Evolutionary conservation across 1,140 invertebrate genomes (phyloP).

Genomic region (Hyposmocoma kahamanoa): DNA sequence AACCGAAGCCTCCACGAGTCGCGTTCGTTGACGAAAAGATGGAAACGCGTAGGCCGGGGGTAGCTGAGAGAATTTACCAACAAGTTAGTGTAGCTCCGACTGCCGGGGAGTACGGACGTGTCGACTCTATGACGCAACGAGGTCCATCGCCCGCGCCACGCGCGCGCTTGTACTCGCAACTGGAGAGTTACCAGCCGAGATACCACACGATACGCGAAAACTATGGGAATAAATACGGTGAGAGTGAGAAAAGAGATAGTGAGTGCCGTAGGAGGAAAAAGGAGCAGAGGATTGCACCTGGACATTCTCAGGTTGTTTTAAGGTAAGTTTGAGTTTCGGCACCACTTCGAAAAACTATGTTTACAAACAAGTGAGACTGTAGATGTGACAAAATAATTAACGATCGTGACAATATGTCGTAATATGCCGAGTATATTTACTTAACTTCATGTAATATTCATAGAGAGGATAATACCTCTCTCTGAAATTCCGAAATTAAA

Average conservation of each 20-base stretch:
- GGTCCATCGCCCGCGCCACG: slow-evolving; percentile 45
- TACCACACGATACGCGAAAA: slow-evolving; percentile 70
- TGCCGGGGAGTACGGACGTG: slow-evolving; percentile 41
- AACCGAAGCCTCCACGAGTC: slow-evolving; percentile 57
- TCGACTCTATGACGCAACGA: slow-evolving; percentile 47
- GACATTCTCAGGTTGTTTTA: slow-evolving; percentile 22
- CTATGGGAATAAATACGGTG: neutral
- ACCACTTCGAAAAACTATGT: neutral
- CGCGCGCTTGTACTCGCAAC: slow-evolving; percentile 56
- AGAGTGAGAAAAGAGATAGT: slow-evolving; percentile 48
- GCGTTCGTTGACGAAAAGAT: slow-evolving; percentile 58
- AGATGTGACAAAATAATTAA: no score
- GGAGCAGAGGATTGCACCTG: slow-evolving; percentile 36
- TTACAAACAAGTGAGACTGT: slow-evolving; percentile 7
- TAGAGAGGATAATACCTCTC: no score
- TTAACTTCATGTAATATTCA: no score
- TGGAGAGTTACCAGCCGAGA: slow-evolving; percentile 70
- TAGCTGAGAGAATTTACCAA: slow-evolving; percentile 38
- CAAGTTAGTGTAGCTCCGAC: slow-evolving; percentile 45
- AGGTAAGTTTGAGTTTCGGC: slow-evolving; percentile 32
- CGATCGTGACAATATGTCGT: no score
- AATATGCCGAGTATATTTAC: no score
- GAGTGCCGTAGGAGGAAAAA: slow-evolving; percentile 47
- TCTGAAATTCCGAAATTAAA: no score
- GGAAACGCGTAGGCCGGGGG: slow-evolving; percentile 36